Evolutionary conservation across 1,140 invertebrate genomes (phyloP).

Genomic region (Varroa destructor): DNA sequence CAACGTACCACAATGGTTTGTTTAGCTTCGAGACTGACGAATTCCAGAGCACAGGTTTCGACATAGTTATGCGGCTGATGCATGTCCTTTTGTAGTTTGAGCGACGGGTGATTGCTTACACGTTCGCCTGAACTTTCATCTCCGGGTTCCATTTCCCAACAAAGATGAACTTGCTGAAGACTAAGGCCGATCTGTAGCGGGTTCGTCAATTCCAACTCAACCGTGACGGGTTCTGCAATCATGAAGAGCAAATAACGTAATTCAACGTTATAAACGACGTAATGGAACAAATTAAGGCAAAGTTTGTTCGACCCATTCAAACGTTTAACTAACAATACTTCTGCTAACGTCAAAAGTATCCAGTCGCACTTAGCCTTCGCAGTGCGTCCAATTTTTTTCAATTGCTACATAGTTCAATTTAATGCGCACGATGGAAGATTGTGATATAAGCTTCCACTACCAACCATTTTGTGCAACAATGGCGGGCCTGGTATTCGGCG

Average conservation of each 20-base stretch:
- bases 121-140: background rate
- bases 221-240: background rate
- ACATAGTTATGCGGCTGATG: slow-evolving; percentile 11
- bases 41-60: slow-evolving; percentile 3
- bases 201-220: background rate
- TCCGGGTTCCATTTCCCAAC: slow-evolving; percentile 1
- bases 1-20: slow-evolving; percentile 22
- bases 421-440: too few relatives aligned
- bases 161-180: slow-evolving; percentile 11
- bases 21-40: slow-evolving; percentile 25
- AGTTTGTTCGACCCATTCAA: too few relatives aligned
- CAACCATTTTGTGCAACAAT: slow-evolving; percentile 3
- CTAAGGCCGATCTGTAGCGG: slow-evolving; percentile 11
- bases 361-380: too few relatives aligned
- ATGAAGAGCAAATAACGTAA: background rate
- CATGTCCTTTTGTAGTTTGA: background rate
- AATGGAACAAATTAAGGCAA: too few relatives aligned
- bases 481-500: background rate
- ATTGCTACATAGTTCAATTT: too few relatives aligned
- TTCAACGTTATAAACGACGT: too few relatives aligned
- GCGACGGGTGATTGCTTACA: background rate
- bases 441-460: background rate
- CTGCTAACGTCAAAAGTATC: too few relatives aligned
- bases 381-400: too few relatives aligned
- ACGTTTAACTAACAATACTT: too few relatives aligned